phyloP scores from a whole-genome alignment of 2,888 invertebrate genomes.

The Polydesmus complanatus region DNA sequence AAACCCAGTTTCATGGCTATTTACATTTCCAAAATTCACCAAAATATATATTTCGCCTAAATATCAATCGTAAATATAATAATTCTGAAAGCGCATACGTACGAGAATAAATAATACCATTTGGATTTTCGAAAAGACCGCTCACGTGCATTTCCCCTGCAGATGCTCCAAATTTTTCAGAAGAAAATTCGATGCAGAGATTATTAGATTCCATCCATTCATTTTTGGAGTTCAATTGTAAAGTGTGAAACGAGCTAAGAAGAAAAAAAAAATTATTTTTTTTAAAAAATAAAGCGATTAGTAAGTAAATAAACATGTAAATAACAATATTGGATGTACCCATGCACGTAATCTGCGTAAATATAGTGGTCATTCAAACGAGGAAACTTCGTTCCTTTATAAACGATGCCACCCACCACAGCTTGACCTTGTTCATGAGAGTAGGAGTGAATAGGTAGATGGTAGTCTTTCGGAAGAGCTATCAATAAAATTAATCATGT shows the following conservation, averaged over 20 bases:
- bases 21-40: not conserved
- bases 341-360: conserved; percentile 6
- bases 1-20: not conserved
- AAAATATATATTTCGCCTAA: not conserved
- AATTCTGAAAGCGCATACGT: not conserved
- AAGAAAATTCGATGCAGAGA: not conserved
- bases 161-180: not conserved
- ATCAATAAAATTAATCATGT: too few relatives aligned
- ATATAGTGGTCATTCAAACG: not conserved
- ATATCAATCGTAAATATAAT: not conserved
- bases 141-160: not conserved
- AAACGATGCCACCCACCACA: conserved; percentile 3
- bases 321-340: too few relatives aligned
- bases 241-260: not conserved
- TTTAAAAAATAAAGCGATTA: too few relatives aligned
- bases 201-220: not conserved
- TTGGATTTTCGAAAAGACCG: not conserved
- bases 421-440: not conserved
- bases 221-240: not conserved
- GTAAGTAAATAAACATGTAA: too few relatives aligned
- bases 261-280: not conserved
- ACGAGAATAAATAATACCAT: not conserved
- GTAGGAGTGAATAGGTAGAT: conserved; percentile 5
- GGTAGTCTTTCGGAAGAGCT: not conserved
- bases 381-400: not conserved